Evolutionary conservation across 2,888 invertebrate species (phyloP), one percentile per base, ranked within the genome.

Genomic region (Nasonia oneida): DNA sequence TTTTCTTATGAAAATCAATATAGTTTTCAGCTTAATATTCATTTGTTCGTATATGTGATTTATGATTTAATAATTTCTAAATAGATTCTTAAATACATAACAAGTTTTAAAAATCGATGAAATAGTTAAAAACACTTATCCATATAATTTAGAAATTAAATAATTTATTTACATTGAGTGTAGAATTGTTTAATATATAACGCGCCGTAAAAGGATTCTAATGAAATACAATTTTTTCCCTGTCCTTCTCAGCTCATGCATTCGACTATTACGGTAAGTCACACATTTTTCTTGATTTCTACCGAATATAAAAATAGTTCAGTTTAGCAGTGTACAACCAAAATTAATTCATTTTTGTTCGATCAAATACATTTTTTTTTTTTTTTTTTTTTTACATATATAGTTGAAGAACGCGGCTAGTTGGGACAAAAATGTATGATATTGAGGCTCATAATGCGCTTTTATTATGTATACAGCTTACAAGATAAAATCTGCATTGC

Each of bases 261-360:
- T 97, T 98, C 96, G 98, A 98, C 95, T 98, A 98, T 95, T 98
- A 98, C 98, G 98, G 98, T 99, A 98, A 98, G 98, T 98, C 96
- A 95, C 95, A 95, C 67, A 95, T 96, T 96, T 95, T 95, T 95
- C 95, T 95, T 95, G 86, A 74, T 86, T 85, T 75, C 57, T 81
- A 64, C 37, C 50, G 74, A 83, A 57, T 84, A 71, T 53, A 76
- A 73, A 73, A 57, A 80, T 79, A 87, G 73, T 23, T 84, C 82
- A 39, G 47, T 75, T 76, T 85, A 83, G 83, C 29, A 81, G 33
- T 37, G 33, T 37, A 33, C 78, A 76, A 39, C 73, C 29, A 47
- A 61, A 77, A 73, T 75, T 33, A 70, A 75, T 15, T 73, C n/a
- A 80, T 23, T 29, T 75, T 74, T 61, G 8, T 74, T 23, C n/a